Base-by-base conservation (phyloP, 2,113 vertebrate species). In the Donacobius atricapilla region DNA sequence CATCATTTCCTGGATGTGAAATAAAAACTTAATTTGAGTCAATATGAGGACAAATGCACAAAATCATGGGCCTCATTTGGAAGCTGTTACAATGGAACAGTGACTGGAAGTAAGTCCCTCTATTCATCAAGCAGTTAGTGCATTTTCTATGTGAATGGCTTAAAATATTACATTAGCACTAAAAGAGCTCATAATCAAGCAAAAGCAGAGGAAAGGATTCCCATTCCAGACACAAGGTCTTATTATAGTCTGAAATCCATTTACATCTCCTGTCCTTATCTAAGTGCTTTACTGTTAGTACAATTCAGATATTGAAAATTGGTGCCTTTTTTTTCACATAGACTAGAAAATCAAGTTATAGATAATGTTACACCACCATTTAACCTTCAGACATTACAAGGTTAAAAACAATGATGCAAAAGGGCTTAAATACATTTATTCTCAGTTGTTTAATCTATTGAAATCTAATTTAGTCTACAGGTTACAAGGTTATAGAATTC, bases 381-480 rank as follows among this genome's bases (percentile, higher is more conserved):
- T 61, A 87, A 93, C 61, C 61, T 84, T 75, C 86, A 87, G 84
- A 64, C 40, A 66, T 50, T 37, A 83, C 25, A 69, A 93, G 42
- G 68, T 69, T 89, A 89, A 79, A 83, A 90, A 89, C 53, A 68
- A 71, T 44, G 27, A 91, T 54, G 64, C 44, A 93, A 82, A 95
- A 75, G 63, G 31, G 39, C 61, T 86, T 71, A 35, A 95, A 89
- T 24, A 39, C n/a, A 82, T 87, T 93, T 89, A 61, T 87, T 91
- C 83, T 91, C 72, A 71, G 57, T 69, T 53, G 28, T 61, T 93
- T 93, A 71, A 87, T 78, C 82, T 95, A 73, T 70, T 87, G 57
- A 83, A 95, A 93, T 94, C 50, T 44, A 93, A 91, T 81, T 81
- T 91, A 84, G 66, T 72, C 82, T 71, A 83, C 44, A 53, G 37